These are phyloP conservation scores for Noctua janthina DNA, from an alignment of 2,888 invertebrate species.

Conservation along the genomic window DNA sequence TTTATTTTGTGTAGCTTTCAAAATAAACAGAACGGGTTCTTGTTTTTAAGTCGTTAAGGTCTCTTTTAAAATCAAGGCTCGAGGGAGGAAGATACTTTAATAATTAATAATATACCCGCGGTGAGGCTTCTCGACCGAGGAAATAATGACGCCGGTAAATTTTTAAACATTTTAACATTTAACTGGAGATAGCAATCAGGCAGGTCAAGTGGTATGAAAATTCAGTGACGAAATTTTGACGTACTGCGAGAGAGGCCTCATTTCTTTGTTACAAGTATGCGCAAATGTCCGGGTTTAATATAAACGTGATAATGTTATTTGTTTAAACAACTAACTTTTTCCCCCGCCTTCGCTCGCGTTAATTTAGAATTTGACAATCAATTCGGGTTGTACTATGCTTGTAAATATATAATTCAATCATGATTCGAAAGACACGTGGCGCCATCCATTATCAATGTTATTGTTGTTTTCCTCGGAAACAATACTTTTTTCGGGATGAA, in stretches of 20 bases:
- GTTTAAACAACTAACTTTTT: no score
- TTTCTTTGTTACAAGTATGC: background rate
- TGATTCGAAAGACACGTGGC: no score
- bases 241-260: background rate
- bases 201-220: conserved; percentile 64
- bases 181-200: conserved; percentile 72
- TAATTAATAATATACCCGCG: conserved; percentile 79
- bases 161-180: conserved; percentile 77
- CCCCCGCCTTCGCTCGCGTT: no score
- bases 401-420: no score
- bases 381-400: no score
- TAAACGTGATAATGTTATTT: no score
- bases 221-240: conserved; percentile 41
- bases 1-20: conserved; percentile 50
- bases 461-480: no score
- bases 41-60: conserved; percentile 74
- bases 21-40: conserved; percentile 59
- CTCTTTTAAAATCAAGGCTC: conserved; percentile 75
- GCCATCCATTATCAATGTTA: no score
- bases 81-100: conserved; percentile 73
- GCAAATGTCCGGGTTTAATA: background rate
- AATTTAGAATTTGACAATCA: no score
- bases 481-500: no score
- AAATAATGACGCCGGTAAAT: conserved; percentile 79
- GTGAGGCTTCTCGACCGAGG: conserved; percentile 70